A percentile compares a stretch with the other conserved stretches of the same genome.
phyloP scores from a whole-genome alignment of 92 coral and sea anemone genomes.

The Chrysogorgia sp. region DNA sequence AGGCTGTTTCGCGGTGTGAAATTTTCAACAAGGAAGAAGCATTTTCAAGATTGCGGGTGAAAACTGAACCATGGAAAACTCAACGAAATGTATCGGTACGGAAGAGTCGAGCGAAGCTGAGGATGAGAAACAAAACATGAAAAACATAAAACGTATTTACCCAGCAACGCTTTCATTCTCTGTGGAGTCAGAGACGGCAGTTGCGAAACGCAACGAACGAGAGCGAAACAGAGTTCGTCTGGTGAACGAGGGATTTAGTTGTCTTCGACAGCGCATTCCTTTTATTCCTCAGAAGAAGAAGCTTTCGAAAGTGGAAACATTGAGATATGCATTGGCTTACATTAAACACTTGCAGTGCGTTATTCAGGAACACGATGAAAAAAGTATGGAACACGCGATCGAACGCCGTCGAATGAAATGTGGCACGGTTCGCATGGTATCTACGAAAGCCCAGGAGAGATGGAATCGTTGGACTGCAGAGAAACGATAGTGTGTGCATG shows the following conservation, averaged over 20 bases:
- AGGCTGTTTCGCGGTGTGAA: not conserved
- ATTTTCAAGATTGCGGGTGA: not conserved
- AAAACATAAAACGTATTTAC: not conserved
- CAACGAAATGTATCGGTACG: not conserved
- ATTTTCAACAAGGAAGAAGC: not conserved
- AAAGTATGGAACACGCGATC: not conserved
- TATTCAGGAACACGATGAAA: slow-evolving; percentile 87
- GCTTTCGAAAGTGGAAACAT: slow-evolving; percentile 93
- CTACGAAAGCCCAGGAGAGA: slow-evolving; percentile 30
- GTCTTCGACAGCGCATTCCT: slow-evolving; percentile 94
- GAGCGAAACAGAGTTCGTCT: slow-evolving; percentile 93
- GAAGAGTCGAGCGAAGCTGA: not conserved
- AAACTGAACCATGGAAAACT: not conserved
- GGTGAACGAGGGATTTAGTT: slow-evolving; percentile 95
- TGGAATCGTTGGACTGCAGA: slow-evolving; percentile 22
- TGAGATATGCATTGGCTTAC: slow-evolving; percentile 94
- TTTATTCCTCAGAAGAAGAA: slow-evolving; percentile 95
- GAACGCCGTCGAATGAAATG: not conserved
- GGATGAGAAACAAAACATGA: not conserved
- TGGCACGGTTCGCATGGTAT: slow-evolving; percentile 12
- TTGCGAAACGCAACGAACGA: slow-evolving; percentile 89
- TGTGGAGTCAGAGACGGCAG: slow-evolving; percentile 84
- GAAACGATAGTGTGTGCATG: not conserved
- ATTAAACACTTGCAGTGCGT: slow-evolving; percentile 89
- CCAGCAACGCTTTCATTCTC: slow-evolving; percentile 68